A percentile compares a stretch with the other conserved stretches of the same genome.
Evolutionary conservation across 2,113 vertebrate genomes (phyloP).

Genomic region (Rhineura floridana): DNA sequence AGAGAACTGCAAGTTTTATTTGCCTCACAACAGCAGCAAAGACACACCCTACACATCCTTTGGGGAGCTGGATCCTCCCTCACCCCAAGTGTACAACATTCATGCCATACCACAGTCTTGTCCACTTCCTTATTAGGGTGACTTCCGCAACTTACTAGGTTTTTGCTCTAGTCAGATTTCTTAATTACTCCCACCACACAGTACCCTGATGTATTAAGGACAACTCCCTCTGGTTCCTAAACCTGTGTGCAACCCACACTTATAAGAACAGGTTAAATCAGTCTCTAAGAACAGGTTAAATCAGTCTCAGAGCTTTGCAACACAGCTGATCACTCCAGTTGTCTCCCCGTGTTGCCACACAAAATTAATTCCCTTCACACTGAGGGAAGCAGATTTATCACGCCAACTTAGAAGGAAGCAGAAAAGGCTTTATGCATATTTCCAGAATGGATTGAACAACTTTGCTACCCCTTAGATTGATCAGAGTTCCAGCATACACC

Average conservation of each 20-base stretch:
- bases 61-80: background rate
- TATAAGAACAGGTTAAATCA: conserved; percentile 47
- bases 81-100: background rate
- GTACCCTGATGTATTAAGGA: background rate
- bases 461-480: background rate
- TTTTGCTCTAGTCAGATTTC: background rate
- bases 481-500: background rate
- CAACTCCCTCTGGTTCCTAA: background rate
- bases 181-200: background rate
- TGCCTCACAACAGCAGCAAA: background rate
- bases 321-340: background rate
- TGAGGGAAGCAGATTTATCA: background rate
- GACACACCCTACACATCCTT: background rate
- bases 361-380: conserved; percentile 7
- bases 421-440: background rate
- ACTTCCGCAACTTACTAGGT: background rate
- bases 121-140: background rate
- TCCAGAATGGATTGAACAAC: background rate
- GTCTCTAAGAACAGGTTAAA: background rate
- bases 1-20: background rate
- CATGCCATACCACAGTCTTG: background rate
- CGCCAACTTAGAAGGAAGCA: background rate
- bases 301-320: background rate
- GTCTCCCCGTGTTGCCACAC: background rate
- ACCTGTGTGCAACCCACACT: background rate